Conservation (phyloP, 2,797 vertebrate genomes). For the Poecilia velifera region DNA sequence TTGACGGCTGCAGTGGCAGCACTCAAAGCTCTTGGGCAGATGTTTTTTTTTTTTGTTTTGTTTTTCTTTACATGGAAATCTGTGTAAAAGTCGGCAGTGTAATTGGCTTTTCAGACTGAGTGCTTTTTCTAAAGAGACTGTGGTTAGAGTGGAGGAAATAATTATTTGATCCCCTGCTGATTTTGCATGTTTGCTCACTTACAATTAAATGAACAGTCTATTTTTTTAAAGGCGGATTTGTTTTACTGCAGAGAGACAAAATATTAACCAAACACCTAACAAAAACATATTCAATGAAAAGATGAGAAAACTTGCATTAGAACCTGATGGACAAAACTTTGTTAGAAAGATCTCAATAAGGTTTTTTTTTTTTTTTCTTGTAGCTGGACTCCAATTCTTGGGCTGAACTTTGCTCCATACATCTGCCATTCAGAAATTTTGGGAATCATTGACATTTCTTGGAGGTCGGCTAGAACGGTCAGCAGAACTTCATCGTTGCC, state of each 20-base stretch:
- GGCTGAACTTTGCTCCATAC: not conserved
- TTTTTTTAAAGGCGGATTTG: too few species aligned
- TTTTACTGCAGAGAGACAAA: not conserved
- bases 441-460: not conserved
- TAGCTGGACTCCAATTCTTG: not conserved
- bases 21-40: slow-evolving; percentile 23
- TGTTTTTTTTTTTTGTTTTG: not conserved
- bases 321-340: not conserved
- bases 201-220: not conserved
- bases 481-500: not conserved
- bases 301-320: not conserved
- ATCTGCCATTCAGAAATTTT: not conserved
- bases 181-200: not conserved
- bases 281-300: not conserved
- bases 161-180: not conserved
- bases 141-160: not conserved
- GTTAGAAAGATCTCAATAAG: not conserved
- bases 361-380: not conserved
- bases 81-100: slow-evolving; percentile 14
- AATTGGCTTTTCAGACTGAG: slow-evolving; percentile 16
- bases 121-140: not conserved
- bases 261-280: not conserved
- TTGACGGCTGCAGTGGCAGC: slow-evolving; percentile 25
- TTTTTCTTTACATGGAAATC: slow-evolving; percentile 1
- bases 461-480: not conserved